Conservation (phyloP, 1,140 invertebrate species). For the Drosophila trapezifrons region DNA sequence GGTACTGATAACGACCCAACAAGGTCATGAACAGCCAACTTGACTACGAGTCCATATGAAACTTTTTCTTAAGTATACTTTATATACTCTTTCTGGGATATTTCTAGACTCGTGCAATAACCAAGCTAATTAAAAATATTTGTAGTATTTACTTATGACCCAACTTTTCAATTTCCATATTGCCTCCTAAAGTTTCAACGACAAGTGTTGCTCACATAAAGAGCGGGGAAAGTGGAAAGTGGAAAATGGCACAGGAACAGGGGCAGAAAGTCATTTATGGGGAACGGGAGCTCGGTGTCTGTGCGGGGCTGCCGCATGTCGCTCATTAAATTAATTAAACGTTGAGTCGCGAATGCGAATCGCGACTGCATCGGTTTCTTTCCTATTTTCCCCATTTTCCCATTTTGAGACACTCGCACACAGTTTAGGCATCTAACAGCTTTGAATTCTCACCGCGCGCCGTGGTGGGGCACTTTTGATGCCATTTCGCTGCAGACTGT, state of each 20-base stretch:
- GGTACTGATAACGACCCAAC: too few species aligned
- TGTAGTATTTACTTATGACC: too few species aligned
- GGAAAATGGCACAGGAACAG: constrained; percentile 27
- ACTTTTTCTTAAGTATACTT: too few species aligned
- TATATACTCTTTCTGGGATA: too few species aligned
- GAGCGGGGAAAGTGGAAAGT: constrained; percentile 4
- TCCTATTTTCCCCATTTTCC: constrained; percentile 11
- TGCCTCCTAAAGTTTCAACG: not conserved
- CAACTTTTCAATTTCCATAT: too few species aligned
- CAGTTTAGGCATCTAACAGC: constrained; percentile 36
- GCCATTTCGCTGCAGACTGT: constrained; percentile 61
- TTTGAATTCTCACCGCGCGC: constrained; percentile 30
- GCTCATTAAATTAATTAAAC: constrained; percentile 81
- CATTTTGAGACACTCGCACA: constrained; percentile 26
- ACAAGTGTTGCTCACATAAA: constrained; percentile 2
- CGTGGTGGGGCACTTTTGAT: constrained; percentile 35
- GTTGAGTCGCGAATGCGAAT: constrained; percentile 33
- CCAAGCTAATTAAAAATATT: too few species aligned
- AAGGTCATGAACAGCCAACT: too few species aligned
- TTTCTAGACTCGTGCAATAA: too few species aligned
- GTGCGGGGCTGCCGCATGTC: constrained; percentile 28
- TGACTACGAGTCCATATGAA: too few species aligned
- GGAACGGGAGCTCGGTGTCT: constrained; percentile 4
- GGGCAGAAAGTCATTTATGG: constrained; percentile 31
- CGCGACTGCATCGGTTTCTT: constrained; percentile 20